A percentile compares a stretch with the other conserved stretches of the same genome.
Conservation (phyloP, 2,113 vertebrate species). For the Poecile atricapillus region DNA sequence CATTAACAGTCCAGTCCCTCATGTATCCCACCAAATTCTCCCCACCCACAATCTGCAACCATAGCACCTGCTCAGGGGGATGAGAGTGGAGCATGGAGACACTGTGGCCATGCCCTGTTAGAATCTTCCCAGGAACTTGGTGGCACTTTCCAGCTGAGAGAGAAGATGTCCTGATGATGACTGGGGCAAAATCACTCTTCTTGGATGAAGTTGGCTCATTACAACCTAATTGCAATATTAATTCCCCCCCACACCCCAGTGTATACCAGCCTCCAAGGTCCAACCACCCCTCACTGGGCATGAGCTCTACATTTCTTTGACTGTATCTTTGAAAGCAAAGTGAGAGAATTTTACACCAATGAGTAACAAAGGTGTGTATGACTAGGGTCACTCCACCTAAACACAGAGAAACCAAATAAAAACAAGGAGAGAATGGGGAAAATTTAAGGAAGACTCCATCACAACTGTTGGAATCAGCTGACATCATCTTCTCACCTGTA, state of each 20-base stretch:
- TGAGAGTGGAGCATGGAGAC: neutral
- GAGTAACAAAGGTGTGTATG: neutral
- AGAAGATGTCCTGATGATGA: neutral
- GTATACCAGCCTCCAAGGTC: neutral
- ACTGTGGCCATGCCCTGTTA: fast-evolving
- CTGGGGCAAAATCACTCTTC: neutral
- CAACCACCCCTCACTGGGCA: neutral
- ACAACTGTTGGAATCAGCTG: neutral
- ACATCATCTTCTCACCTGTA: neutral
- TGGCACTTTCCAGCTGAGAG: neutral
- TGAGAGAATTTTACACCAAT: neutral
- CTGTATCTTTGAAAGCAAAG: neutral
- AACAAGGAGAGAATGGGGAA: neutral
- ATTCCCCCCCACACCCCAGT: neutral
- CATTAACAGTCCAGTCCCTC: neutral
- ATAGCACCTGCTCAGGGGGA: neutral
- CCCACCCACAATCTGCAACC: neutral
- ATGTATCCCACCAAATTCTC: neutral
- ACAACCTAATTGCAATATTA: neutral
- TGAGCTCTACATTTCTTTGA: fast-evolving
- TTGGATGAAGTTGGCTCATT: fast-evolving
- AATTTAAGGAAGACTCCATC: neutral
- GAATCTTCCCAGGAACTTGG: neutral
- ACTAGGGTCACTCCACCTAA: neutral
- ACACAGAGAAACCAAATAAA: neutral